Percentiles rank a stretch among this genome's conserved stretches.
Conservation (phyloP, 2,797 vertebrate genomes). For the Smutsia temminckii region DNA sequence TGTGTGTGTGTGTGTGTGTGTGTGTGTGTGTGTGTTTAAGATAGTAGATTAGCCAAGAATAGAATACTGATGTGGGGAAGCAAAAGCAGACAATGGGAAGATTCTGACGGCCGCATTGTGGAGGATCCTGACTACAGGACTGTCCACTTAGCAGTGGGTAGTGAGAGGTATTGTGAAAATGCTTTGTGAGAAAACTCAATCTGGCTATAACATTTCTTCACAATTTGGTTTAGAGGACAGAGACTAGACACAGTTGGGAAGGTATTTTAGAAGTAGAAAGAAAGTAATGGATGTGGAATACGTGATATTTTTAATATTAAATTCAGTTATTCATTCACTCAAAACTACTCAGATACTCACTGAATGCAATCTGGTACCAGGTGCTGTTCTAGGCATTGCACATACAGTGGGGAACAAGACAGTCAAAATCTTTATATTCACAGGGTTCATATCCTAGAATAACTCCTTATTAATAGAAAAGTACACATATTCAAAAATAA, state of each 20-base stretch:
- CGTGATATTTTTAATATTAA: constrained; percentile 15
- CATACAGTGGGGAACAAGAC: background rate
- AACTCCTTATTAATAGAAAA: background rate
- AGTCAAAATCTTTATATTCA: background rate
- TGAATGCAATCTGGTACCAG: constrained; percentile 8
- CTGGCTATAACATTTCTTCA: background rate
- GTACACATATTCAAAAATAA: background rate
- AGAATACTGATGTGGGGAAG: background rate
- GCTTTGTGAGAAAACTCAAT: background rate
- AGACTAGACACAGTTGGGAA: constrained; percentile 33
- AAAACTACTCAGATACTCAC: constrained; percentile 17
- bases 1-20: background rate
- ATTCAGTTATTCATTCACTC: constrained; percentile 46
- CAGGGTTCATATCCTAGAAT: background rate
- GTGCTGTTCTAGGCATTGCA: background rate
- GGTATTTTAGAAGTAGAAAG: constrained; percentile 56
- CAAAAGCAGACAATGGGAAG: background rate
- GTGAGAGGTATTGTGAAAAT: background rate
- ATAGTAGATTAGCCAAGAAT: background rate
- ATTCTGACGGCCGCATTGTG: background rate
- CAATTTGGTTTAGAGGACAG: constrained; percentile 24
- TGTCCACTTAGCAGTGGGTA: background rate
- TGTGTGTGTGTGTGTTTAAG: background rate
- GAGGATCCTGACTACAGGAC: background rate
- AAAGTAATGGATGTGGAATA: constrained; percentile 28